Percentiles rank a stretch among this genome's conserved stretches.
Conservation (phyloP, 2,888 invertebrate species). For the Tenthredo livida region DNA sequence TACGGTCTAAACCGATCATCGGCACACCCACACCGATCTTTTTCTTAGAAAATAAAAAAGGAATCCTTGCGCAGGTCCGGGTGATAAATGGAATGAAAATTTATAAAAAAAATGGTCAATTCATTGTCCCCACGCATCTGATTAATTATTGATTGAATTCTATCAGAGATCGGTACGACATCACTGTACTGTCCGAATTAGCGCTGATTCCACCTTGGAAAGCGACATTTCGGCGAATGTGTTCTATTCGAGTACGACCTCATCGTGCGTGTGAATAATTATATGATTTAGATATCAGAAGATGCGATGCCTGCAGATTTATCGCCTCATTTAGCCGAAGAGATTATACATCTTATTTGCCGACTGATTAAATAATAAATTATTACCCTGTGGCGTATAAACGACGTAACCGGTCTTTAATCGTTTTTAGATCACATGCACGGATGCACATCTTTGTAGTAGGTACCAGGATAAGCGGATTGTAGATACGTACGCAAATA, state of each 20-base stretch:
- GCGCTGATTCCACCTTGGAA: not conserved
- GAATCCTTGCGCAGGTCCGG: not conserved
- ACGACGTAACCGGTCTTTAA: not conserved
- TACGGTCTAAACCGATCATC: too few relatives aligned
- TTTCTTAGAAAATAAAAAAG: not conserved
- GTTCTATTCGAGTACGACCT: not conserved
- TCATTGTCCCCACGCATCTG: not conserved
- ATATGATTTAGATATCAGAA: not conserved
- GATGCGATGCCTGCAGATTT: not conserved
- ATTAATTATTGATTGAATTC: not conserved
- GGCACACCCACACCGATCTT: not conserved
- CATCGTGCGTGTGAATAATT: not conserved
- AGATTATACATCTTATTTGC: not conserved
- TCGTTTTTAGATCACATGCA: not conserved
- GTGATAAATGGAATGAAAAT: not conserved
- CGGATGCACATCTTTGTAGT: not conserved
- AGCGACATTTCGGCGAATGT: not conserved
- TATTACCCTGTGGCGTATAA: not conserved
- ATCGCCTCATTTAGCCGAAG: not conserved
- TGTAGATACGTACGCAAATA: not conserved
- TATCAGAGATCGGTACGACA: not conserved
- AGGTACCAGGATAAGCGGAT: not conserved
- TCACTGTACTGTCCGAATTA: not conserved
- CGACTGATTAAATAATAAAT: not conserved
- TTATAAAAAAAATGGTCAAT: not conserved